phyloP scores from a whole-genome alignment of 30 jellyfish, hydroid and myxozoan species.

The Aurelia sp. region DNA sequence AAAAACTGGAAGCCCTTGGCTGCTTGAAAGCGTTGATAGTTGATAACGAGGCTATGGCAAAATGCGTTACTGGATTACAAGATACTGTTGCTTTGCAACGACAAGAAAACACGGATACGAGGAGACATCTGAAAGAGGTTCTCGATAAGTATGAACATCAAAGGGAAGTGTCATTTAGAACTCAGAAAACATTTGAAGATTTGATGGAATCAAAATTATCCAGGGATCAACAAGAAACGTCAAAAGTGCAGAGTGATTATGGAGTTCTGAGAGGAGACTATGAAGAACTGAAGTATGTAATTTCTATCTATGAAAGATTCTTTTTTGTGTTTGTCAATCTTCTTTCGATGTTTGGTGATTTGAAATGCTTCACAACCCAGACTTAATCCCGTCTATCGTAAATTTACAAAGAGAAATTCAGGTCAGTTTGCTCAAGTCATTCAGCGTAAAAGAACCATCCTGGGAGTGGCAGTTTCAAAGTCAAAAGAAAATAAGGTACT shows the following conservation, averaged over 20 bases:
- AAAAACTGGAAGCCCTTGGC: slow-evolving; percentile 83
- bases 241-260: slow-evolving; percentile 27
- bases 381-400: no score
- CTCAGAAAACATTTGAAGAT: slow-evolving; percentile 63
- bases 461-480: no score
- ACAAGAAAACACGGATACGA: slow-evolving; percentile 64
- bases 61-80: slow-evolving; percentile 73
- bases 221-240: slow-evolving; percentile 34
- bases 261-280: slow-evolving; percentile 32
- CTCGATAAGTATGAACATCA: slow-evolving; percentile 65
- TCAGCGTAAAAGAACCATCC: no score
- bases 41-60: slow-evolving; percentile 88
- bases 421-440: no score
- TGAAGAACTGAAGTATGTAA: slow-evolving; percentile 45
- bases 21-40: slow-evolving; percentile 78
- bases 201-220: slow-evolving; percentile 63
- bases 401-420: no score
- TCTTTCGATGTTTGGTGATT: no score
- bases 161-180: slow-evolving; percentile 58
- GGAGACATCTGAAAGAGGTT: slow-evolving; percentile 61
- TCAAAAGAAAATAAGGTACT: no score
- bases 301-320: no score
- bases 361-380: no score
- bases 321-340: no score
- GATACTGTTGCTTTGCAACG: slow-evolving; percentile 72